A percentile compares a stretch with the other conserved stretches of the same genome.
Evolutionary conservation across 1,140 invertebrate genomes (phyloP).

Genomic region (Harpegnathos saltator): DNA sequence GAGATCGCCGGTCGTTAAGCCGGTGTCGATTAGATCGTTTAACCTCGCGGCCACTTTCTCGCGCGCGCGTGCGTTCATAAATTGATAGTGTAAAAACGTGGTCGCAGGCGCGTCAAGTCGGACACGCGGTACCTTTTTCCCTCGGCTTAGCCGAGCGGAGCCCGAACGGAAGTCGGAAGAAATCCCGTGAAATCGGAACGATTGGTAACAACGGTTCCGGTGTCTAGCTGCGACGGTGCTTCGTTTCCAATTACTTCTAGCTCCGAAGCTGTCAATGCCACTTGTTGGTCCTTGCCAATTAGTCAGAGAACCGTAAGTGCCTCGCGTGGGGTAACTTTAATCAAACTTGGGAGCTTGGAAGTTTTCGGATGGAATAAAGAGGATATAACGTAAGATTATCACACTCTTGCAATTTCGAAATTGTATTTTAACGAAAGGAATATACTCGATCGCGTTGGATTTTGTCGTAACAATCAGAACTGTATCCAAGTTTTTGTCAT

Average conservation of each 20-base stretch:
- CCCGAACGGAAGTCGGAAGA: neutral
- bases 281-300: neutral
- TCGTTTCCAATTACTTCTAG: no score
- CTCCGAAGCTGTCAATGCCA: neutral
- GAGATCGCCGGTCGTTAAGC: constrained; percentile 78
- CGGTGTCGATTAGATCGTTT: constrained; percentile 76
- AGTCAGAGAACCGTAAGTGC: no score
- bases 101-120: neutral
- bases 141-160: neutral
- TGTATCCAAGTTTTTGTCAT: no score
- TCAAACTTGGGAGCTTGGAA: no score
- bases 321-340: no score
- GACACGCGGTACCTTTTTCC: neutral
- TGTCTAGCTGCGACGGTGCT: no score
- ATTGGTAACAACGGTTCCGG: neutral
- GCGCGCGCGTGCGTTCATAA: constrained; percentile 4
- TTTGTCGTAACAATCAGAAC: no score
- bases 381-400: no score
- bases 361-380: neutral
- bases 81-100: constrained; percentile 26
- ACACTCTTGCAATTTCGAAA: no score
- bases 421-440: no score
- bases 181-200: neutral
- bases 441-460: no score
- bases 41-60: constrained; percentile 27